Evolutionary conservation across 2,113 vertebrate species (phyloP), one percentile per base, ranked within the genome.

Genomic region (Channa maculata): DNA sequence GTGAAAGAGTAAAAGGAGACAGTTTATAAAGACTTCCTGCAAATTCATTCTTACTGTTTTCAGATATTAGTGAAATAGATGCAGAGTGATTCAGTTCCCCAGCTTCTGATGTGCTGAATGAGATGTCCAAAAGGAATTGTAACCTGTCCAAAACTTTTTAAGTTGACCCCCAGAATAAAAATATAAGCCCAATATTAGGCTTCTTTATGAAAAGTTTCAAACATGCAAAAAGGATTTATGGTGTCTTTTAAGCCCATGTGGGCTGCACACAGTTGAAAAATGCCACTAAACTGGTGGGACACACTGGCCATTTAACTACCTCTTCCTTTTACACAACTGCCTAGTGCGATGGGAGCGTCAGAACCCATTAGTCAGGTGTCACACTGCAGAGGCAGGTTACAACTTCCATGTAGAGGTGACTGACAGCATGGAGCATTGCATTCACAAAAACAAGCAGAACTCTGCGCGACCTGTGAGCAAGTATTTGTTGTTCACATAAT

Each of bases 381-480:
- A 6, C 39, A 37, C n/a, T 14, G 39, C 1, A 53, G 6, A 52
- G 1, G 10, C 11, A 7, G 24, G 14, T 59, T 68, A 59, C 8
- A 36, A 36, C 14, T 46, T 74, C 48, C 50, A 68, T 55, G 37
- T 10, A 34, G 36, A 61, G 51, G 57, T 24, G 60, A 34, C 57
- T 50, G 54, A 50, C 33, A 41, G 24, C 15, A 6, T 4, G 10
- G 33, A 15, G 54, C 52, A 67, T 59, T 6, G 48, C 36, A 38
- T 63, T 63, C 68, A 59, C 57, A 37, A n/a, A 48, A 58, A 62
- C 37, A 63, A 39, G 64, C 39, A 8, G 6, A 41, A 54, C 58
- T 65, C 62, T 52, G 58, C 3, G 8, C 65, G 66, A 76, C 63
- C 63, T 61, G 57, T 2, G 36, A 2, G 7, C n/a, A 53, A 46